A percentile compares a stretch with the other conserved stretches of the same genome.
Evolutionary conservation across 2,797 vertebrate genomes (phyloP).

Genomic region (Dendrocincla fuliginosa): DNA sequence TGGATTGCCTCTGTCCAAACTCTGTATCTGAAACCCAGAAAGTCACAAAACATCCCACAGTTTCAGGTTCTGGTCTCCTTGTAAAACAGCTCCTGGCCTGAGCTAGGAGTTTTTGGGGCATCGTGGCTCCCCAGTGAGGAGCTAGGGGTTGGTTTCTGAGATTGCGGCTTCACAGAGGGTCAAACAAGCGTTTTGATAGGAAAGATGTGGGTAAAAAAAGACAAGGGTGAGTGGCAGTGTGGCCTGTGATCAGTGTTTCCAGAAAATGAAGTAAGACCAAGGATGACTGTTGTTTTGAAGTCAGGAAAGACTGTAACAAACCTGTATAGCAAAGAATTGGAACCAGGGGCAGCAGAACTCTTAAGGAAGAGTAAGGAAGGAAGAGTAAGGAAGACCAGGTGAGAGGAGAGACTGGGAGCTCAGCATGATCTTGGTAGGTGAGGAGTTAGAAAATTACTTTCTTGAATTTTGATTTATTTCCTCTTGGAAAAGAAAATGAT

Average conservation of each 20-base stretch:
- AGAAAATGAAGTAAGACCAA: neutral
- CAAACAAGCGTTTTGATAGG: neutral
- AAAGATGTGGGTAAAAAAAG: neutral
- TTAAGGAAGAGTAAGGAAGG: neutral
- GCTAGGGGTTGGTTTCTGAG: neutral
- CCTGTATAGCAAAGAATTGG: neutral
- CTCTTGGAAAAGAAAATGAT: neutral
- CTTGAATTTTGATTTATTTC: neutral
- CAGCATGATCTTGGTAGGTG: neutral
- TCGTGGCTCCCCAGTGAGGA: neutral
- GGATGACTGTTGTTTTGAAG: neutral
- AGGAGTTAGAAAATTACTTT: neutral
- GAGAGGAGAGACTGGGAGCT: neutral
- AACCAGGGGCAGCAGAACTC: neutral
- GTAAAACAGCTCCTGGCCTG: neutral
- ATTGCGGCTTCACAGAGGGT: neutral
- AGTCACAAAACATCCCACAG: neutral
- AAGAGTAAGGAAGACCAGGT: rapidly evolving
- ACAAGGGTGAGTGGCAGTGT: neutral
- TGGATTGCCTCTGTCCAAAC: neutral
- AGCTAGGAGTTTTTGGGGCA: neutral
- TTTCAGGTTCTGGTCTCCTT: neutral
- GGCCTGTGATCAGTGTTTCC: rapidly evolving
- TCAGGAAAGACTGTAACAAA: neutral
- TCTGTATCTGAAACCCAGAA: neutral